phyloP scores from a whole-genome alignment of 2,888 invertebrate genomes.

The Cylloceria caligata region DNA sequence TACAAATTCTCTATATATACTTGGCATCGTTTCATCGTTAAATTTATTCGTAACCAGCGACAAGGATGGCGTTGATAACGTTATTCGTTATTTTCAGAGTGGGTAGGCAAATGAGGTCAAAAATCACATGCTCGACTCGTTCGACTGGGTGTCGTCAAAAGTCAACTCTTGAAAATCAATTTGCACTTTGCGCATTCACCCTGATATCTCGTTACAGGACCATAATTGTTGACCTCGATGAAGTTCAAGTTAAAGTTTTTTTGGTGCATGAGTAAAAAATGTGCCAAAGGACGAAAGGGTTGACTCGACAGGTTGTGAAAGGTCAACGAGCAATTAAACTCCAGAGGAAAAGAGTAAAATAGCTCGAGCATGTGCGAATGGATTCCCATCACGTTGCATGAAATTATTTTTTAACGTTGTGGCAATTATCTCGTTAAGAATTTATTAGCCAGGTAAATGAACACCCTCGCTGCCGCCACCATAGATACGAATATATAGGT shows the following conservation, averaged over 20 bases:
- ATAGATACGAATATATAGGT: background rate
- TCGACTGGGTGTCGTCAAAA: conserved; percentile 15
- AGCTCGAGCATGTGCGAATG: background rate
- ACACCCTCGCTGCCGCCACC: conserved; percentile 10
- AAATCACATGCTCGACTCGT: conserved; percentile 25
- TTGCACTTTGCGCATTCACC: conserved; percentile 14
- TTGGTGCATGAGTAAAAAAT: background rate
- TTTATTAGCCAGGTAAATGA: conserved; percentile 68
- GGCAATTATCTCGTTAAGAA: conserved; percentile 70
- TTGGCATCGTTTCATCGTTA: conserved; percentile 37
- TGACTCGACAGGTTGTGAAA: background rate
- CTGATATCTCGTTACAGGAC: conserved; percentile 5
- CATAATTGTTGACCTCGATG: conserved; percentile 15
- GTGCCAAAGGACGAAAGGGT: background rate
- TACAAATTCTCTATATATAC: no score
- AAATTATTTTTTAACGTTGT: conserved; percentile 28
- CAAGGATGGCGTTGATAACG: conserved; percentile 38
- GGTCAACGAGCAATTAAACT: background rate
- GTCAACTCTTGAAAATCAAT: conserved; percentile 42
- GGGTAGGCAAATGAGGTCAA: conserved; percentile 47
- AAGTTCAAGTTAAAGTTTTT: background rate
- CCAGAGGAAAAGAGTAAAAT: conserved; percentile 20
- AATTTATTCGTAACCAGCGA: conserved; percentile 34
- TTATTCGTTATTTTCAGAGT: conserved; percentile 49
- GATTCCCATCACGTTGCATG: background rate